Conservation (phyloP, 2,113 vertebrate species). For the Ellobius talpinus region DNA sequence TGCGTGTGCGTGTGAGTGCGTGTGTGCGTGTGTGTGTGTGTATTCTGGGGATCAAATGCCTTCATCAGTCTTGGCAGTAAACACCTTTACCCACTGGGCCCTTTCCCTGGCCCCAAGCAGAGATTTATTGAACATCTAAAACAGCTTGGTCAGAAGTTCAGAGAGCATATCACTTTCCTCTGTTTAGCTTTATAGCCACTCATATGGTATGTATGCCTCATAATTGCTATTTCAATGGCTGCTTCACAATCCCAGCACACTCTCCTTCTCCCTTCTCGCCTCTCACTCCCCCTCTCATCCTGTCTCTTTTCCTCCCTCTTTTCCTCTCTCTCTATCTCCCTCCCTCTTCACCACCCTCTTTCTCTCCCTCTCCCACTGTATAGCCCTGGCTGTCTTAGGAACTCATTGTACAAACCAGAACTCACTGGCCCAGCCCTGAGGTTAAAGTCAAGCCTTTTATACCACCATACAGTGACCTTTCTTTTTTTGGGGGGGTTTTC, state of each 20-base stretch:
- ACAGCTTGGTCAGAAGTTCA: not conserved
- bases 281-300: not conserved
- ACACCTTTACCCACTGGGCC: not conserved
- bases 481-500: not conserved
- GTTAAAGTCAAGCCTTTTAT: not conserved
- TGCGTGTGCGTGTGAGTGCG: not conserved
- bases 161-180: not conserved
- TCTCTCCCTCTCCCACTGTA: not conserved
- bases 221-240: not conserved
- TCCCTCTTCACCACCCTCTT: not conserved
- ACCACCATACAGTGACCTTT: not conserved
- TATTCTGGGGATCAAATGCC: not conserved
- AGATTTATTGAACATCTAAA: not conserved
- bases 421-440: too few species aligned
- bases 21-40: not conserved
- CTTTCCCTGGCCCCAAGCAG: not conserved
- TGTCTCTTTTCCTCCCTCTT: not conserved
- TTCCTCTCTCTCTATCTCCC: too few species aligned
- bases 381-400: not conserved
- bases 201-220: not conserved
- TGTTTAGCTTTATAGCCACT: too few species aligned
- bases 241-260: not conserved
- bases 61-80: not conserved
- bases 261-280: not conserved
- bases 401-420: not conserved